A percentile compares a stretch with the other conserved stretches of the same genome.
phyloP scores from a whole-genome alignment of 2,888 invertebrate species.

The Dermolepida albohirtum region DNA sequence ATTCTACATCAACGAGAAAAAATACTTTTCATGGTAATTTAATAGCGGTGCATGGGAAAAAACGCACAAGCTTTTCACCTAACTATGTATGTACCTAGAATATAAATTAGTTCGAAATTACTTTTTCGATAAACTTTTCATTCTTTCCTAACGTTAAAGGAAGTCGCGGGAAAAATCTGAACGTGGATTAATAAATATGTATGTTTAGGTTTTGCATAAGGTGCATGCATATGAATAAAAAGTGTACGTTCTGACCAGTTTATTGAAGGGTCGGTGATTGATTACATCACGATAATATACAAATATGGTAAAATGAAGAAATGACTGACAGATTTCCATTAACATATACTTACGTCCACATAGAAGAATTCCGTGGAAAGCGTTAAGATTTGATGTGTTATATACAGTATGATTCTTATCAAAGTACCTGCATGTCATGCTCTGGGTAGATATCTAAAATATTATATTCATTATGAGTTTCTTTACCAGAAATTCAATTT shows the following conservation, averaged over 20 bases:
- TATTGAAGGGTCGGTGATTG: slow-evolving; percentile 17
- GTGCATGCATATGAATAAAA: too few relatives aligned
- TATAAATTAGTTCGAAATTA: slow-evolving; percentile 42
- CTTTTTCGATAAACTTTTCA: slow-evolving; percentile 36
- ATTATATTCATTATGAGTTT: too few relatives aligned
- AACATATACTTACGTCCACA: neutral
- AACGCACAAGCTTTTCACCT: slow-evolving; percentile 28
- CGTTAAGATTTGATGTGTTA: too few relatives aligned
- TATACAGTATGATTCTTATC: too few relatives aligned
- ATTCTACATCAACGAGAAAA: neutral
- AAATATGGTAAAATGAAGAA: slow-evolving; percentile 3
- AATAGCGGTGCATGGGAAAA: slow-evolving; percentile 16
- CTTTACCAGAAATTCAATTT: too few relatives aligned
- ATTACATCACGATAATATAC: slow-evolving; percentile 17
- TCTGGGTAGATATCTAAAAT: too few relatives aligned
- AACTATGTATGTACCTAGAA: slow-evolving; percentile 27
- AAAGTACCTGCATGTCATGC: too few relatives aligned
- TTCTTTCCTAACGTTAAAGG: too few relatives aligned
- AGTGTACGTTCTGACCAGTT: slow-evolving; percentile 13
- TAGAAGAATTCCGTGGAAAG: too few relatives aligned
- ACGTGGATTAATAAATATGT: too few relatives aligned
- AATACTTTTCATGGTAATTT: slow-evolving; percentile 33
- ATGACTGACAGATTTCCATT: slow-evolving; percentile 25
- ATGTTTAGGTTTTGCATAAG: too few relatives aligned
- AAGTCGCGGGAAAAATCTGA: too few relatives aligned